phyloP scores from a whole-genome alignment of 2,797 vertebrate genomes.

The Chelon labrosus region DNA sequence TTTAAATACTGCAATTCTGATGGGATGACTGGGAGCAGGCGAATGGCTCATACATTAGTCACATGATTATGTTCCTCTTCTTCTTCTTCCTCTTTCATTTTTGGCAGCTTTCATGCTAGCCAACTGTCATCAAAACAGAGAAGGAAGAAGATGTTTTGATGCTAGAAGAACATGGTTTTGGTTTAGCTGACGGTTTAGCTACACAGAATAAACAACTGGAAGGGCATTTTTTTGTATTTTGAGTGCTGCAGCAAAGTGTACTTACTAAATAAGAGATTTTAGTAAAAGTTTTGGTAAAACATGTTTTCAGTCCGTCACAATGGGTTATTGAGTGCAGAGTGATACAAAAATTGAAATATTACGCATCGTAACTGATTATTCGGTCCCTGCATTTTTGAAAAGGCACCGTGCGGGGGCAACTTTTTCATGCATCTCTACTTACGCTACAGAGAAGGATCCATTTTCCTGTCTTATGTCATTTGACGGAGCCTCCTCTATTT shows the following conservation, averaged over 20 bases:
- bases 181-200: no score
- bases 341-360: not conserved
- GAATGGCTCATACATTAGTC: no score
- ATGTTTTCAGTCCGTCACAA: not conserved
- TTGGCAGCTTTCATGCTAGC: no score
- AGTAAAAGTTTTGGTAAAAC: not conserved
- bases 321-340: not conserved
- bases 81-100: no score
- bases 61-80: no score
- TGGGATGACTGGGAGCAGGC: no score
- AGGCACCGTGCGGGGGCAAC: not conserved
- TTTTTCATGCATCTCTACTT: not conserved
- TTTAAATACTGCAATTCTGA: no score
- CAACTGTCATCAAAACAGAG: no score
- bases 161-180: no score
- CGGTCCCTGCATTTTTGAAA: not conserved
- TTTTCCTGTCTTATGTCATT: constrained; percentile 25
- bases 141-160: no score
- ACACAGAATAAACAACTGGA: no score
- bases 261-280: not conserved
- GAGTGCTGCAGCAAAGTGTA: not conserved
- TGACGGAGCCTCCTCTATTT: constrained; percentile 22
- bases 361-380: constrained; percentile 3
- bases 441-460: constrained; percentile 2
- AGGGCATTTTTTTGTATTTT: not conserved